Evolutionary conservation across 2,797 vertebrate genomes (phyloP).

Genomic region (Enteromius radiatus): DNA sequence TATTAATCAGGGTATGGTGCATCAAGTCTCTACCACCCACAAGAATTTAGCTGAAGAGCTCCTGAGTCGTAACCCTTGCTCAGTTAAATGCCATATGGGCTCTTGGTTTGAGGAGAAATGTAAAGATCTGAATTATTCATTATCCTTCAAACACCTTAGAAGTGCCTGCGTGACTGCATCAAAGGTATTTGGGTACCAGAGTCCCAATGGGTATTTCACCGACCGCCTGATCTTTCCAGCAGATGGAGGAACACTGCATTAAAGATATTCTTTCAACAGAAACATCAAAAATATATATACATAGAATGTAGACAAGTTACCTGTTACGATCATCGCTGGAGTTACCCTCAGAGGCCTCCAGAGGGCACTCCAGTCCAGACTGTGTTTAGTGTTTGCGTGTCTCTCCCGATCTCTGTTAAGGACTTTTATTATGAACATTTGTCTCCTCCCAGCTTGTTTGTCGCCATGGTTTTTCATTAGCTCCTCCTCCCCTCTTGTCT

Average conservation of each 20-base stretch:
- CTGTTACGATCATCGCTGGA: no score
- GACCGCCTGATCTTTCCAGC: constrained; percentile 21
- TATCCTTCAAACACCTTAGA: constrained; percentile 40
- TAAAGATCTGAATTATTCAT: constrained; percentile 53
- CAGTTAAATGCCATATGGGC: constrained; percentile 40
- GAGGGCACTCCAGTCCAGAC: no score
- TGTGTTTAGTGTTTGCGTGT: no score
- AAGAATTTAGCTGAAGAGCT: constrained; percentile 24
- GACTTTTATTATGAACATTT: no score
- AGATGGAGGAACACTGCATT: constrained; percentile 14
- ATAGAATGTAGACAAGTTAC: neutral
- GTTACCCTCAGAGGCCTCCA: no score
- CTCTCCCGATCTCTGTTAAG: no score
- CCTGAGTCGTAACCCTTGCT: constrained; percentile 27
- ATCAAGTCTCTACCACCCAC: constrained; percentile 33
- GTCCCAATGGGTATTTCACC: constrained; percentile 3
- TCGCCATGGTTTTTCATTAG: no score
- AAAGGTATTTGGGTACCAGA: constrained; percentile 3
- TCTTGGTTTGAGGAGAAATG: constrained; percentile 23
- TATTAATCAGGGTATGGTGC: constrained; percentile 57
- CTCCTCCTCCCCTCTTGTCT: no score
- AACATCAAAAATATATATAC: neutral
- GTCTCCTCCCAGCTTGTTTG: no score
- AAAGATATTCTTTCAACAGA: constrained; percentile 15
- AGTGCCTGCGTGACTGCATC: neutral